phyloP scores from a whole-genome alignment of 2,888 invertebrate species.

The Stramonita haemastoma region DNA sequence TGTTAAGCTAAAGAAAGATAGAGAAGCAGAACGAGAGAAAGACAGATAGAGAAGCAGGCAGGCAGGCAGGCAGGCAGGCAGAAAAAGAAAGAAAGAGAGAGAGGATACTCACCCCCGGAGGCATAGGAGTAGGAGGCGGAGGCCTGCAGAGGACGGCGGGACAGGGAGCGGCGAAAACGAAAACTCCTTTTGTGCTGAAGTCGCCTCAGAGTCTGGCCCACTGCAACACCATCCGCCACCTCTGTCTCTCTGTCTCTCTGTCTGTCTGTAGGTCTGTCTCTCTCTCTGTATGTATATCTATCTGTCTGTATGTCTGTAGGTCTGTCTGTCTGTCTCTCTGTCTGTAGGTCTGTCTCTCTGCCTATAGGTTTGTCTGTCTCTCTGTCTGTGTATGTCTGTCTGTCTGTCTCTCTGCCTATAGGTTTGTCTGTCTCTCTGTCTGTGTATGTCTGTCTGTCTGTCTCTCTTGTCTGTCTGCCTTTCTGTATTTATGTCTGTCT shows the following conservation, averaged over 20 bases:
- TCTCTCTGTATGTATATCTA: too few species aligned
- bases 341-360: too few species aligned
- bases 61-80: background rate
- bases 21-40: background rate
- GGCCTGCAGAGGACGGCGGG: constrained; percentile 40
- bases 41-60: background rate
- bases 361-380: too few species aligned
- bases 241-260: background rate
- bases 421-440: too few species aligned
- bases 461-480: too few species aligned
- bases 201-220: constrained; percentile 43
- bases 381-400: too few species aligned
- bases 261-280: background rate
- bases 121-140: constrained; percentile 44
- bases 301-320: too few species aligned
- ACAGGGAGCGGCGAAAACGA: constrained; percentile 42
- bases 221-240: constrained; percentile 28
- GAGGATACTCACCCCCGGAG: constrained; percentile 43
- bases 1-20: background rate
- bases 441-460: too few species aligned
- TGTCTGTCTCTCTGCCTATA: too few species aligned
- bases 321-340: too few species aligned
- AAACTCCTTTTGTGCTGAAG: constrained; percentile 42
- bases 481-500: too few species aligned
- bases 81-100: background rate